phyloP scores from a whole-genome alignment of 2,113 vertebrate genomes.

The Oncorhynchus clarkii region DNA sequence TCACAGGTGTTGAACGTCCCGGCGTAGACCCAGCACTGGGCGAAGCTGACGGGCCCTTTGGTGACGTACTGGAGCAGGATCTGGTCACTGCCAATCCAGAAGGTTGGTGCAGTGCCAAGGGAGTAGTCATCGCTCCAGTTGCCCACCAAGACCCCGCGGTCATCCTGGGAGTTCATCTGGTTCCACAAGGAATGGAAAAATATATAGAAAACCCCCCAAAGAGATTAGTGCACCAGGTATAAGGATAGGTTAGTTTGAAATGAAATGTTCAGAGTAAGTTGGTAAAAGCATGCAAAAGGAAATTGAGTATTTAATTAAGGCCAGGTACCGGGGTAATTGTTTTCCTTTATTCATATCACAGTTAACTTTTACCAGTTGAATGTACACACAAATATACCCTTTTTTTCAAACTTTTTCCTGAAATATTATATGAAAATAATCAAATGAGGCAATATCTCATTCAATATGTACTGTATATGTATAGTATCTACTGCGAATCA shows the following conservation, averaged over 20 bases:
- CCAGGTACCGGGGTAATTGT: no score
- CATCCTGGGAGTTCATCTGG: conserved; percentile 87
- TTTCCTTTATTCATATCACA: no score
- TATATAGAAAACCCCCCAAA: background rate
- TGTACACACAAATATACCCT: no score
- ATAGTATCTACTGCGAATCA: no score
- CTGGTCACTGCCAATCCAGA: conserved; percentile 87
- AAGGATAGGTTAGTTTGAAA: background rate
- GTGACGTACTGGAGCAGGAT: conserved; percentile 82
- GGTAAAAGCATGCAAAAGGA: no score
- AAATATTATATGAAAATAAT: no score
- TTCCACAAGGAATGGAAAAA: background rate
- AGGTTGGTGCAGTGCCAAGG: conserved; percentile 76
- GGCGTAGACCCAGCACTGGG: conserved; percentile 95
- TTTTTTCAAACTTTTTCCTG: no score
- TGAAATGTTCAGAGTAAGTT: background rate
- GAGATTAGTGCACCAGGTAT: background rate
- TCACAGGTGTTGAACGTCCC: conserved; percentile 92
- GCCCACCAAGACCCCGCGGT: conserved; percentile 84
- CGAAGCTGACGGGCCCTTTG: conserved; percentile 77
- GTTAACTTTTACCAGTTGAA: no score
- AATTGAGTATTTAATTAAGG: no score
- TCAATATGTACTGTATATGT: no score
- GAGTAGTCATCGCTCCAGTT: conserved; percentile 82
- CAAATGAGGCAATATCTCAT: no score